Percentiles rank a stretch among this genome's conserved stretches.
These are phyloP conservation scores for Chaetodon trifasciatus DNA, from an alignment of 2,797 vertebrate genomes.

Conservation along the genomic window DNA sequence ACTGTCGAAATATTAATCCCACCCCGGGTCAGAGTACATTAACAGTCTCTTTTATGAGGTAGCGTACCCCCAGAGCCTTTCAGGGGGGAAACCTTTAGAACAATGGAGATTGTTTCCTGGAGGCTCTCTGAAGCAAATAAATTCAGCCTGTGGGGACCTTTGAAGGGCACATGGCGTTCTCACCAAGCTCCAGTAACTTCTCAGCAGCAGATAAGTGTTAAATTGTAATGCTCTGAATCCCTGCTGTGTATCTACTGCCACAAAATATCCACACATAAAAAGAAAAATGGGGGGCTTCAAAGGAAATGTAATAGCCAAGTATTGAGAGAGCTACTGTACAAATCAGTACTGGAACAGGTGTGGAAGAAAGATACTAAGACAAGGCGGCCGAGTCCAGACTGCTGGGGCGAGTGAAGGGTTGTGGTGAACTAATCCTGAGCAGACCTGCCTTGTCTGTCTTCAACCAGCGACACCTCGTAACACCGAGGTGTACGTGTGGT, in stretches of 20 bases:
- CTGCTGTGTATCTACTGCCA: conserved; percentile 59
- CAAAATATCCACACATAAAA: conserved; percentile 63
- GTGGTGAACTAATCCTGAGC: conserved; percentile 78
- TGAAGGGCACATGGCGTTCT: conserved; percentile 62
- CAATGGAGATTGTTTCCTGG: conserved; percentile 67
- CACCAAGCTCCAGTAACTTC: conserved; percentile 66
- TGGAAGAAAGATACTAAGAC: conserved; percentile 62
- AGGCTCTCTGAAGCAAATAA: conserved; percentile 67
- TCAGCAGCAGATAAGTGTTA: conserved; percentile 69
- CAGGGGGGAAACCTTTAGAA: conserved; percentile 57
- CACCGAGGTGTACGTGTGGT: conserved; percentile 54
- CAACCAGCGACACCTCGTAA: conserved; percentile 81
- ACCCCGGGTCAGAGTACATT: conserved; percentile 73
- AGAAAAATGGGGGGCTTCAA: conserved; percentile 60
- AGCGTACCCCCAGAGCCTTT: conserved; percentile 55
- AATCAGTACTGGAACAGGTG: conserved; percentile 73
- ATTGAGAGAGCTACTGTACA: conserved; percentile 59
- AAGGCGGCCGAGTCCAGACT: conserved; percentile 46
- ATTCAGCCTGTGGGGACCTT: conserved; percentile 66
- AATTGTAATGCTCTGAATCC: conserved; percentile 58
- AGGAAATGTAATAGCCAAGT: conserved; percentile 66
- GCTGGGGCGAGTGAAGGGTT: conserved; percentile 46
- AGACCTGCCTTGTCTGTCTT: conserved; percentile 81
- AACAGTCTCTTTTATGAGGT: conserved; percentile 75
- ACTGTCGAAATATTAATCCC: conserved; percentile 71